phyloP scores from a whole-genome alignment of 2,888 invertebrate species.

The Tinea semifulvella region DNA sequence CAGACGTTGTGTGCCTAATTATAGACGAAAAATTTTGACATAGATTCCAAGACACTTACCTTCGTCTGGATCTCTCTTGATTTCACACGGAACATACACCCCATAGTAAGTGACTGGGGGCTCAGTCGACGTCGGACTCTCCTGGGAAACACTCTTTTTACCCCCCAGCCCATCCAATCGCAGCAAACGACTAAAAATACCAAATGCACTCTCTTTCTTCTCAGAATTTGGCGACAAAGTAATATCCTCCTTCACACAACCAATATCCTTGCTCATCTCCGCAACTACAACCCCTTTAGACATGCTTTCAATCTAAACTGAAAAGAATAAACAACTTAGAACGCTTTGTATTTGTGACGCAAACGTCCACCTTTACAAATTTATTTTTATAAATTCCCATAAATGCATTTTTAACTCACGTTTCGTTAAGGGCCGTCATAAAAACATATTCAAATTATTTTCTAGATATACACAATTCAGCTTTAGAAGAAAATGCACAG shows the following conservation, averaged over 20 bases:
- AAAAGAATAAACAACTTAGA: conserved; percentile 51
- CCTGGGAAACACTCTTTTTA: conserved; percentile 34
- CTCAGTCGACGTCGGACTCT: conserved; percentile 29
- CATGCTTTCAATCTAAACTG: conserved; percentile 37
- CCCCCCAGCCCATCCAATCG: conserved; percentile 38
- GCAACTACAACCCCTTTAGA: conserved; percentile 55
- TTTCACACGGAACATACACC: conserved; percentile 64
- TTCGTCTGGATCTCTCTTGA: conserved; percentile 60
- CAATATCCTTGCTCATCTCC: conserved; percentile 47
- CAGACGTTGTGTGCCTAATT: background rate
- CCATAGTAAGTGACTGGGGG: conserved; percentile 50
- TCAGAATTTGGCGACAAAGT: conserved; percentile 42
- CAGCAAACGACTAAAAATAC: conserved; percentile 45
- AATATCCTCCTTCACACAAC: conserved; percentile 46
- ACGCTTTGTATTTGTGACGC: conserved; percentile 55
- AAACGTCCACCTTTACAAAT: conserved; percentile 30
- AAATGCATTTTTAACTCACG: conserved; percentile 2
- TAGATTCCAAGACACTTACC: conserved; percentile 29
- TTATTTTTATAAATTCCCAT: conserved; percentile 43
- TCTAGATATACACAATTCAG: background rate
- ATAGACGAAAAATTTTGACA: background rate
- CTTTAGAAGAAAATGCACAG: background rate
- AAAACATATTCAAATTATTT: conserved; percentile 1
- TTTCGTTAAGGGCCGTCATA: conserved; percentile 10
- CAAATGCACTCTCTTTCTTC: conserved; percentile 48